Conservation (phyloP, 2,113 vertebrate genomes). For the Pao palembangensis region DNA sequence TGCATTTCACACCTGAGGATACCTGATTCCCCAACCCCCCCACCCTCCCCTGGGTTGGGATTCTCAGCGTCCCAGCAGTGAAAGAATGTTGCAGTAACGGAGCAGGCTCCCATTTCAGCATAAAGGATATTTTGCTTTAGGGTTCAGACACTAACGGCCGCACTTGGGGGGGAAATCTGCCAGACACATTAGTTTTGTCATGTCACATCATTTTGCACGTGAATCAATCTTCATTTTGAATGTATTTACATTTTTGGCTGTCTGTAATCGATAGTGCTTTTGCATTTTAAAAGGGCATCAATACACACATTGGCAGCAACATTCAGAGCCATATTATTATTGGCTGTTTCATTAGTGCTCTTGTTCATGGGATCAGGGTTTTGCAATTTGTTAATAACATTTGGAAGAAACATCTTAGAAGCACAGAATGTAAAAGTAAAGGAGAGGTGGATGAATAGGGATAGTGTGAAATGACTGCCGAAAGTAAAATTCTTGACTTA, state of each 20-base stretch:
- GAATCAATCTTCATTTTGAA: no score
- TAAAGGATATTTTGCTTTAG: not conserved
- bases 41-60: conserved; percentile 12
- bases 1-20: conserved; percentile 24
- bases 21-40: not conserved
- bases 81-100: conserved; percentile 3
- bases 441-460: not conserved
- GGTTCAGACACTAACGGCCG: not conserved
- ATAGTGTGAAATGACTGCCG: not conserved
- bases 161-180: not conserved
- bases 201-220: no score
- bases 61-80: conserved; percentile 4
- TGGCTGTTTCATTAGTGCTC: conserved; percentile 13
- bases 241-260: no score
- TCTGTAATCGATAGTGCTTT: not conserved
- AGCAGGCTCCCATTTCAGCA: conserved; percentile 8
- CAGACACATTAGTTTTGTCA: not conserved
- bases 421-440: conserved; percentile 4
- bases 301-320: conserved; percentile 12
- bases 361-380: conserved; percentile 18
- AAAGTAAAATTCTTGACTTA: not conserved
- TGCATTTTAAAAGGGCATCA: not conserved
- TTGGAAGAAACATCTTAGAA: conserved; percentile 14
- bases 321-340: conserved; percentile 37
- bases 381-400: conserved; percentile 11